These are phyloP conservation scores for Glossosoma conforme DNA, from an alignment of 1,140 invertebrate species.

Conservation along the genomic window DNA sequence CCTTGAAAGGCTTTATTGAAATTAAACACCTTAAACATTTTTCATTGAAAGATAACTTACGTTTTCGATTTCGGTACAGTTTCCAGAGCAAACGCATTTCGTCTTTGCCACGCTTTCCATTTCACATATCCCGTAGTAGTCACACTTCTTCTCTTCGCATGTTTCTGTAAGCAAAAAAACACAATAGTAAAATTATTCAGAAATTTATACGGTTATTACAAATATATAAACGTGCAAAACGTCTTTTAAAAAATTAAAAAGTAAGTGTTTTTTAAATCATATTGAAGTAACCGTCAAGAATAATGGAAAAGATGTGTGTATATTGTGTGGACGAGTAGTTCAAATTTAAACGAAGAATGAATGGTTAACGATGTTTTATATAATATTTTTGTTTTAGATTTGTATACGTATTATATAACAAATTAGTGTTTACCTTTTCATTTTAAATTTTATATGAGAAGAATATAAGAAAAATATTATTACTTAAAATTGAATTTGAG, in stretches of 20 bases:
- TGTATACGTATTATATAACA: too few species aligned
- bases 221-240: too few species aligned
- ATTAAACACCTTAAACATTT: background rate
- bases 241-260: too few species aligned
- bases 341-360: too few species aligned
- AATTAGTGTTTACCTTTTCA: too few species aligned
- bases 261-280: too few species aligned
- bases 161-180: slow-evolving; percentile 57
- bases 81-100: slow-evolving; percentile 66
- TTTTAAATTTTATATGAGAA: background rate
- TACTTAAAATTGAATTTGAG: background rate
- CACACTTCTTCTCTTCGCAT: slow-evolving; percentile 74
- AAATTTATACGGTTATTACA: too few species aligned
- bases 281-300: too few species aligned
- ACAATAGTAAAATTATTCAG: background rate
- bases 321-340: too few species aligned
- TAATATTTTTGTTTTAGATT: too few species aligned
- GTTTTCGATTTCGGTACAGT: slow-evolving; percentile 52
- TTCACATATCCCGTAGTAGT: slow-evolving; percentile 71
- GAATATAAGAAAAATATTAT: background rate
- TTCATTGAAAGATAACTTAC: slow-evolving; percentile 2
- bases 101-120: slow-evolving; percentile 58
- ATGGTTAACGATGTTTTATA: too few species aligned
- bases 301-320: too few species aligned
- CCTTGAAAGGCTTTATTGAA: background rate